These are phyloP conservation scores for Acanthurus tractus DNA, from an alignment of 2,797 vertebrate genomes.

Conservation along the genomic window DNA sequence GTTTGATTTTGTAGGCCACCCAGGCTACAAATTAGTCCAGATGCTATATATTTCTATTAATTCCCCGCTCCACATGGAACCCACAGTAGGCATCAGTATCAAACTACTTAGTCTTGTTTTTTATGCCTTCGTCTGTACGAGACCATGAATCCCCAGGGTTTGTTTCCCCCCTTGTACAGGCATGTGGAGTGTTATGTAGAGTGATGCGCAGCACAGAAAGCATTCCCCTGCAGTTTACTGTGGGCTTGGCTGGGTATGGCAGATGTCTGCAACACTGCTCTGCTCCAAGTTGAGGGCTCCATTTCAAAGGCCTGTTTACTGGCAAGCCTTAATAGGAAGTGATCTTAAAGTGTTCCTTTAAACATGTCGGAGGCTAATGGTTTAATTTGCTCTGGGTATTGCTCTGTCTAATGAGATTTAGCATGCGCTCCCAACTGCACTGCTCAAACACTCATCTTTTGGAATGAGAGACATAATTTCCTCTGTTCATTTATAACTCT, in stretches of 20 bases:
- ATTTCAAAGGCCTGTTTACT: conserved; percentile 86
- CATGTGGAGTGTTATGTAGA: conserved; percentile 63
- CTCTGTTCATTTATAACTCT: conserved; percentile 61
- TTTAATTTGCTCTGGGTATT: conserved; percentile 85
- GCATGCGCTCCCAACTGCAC: conserved; percentile 63
- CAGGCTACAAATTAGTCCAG: conserved; percentile 30
- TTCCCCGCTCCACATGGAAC: conserved; percentile 22
- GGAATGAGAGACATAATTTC: conserved; percentile 56
- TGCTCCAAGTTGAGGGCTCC: conserved; percentile 78
- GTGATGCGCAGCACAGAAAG: conserved; percentile 61
- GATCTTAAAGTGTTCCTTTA: conserved; percentile 85
- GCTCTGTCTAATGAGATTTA: conserved; percentile 84
- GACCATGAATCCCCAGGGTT: conserved; percentile 69
- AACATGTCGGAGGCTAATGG: conserved; percentile 84
- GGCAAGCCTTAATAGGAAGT: conserved; percentile 85
- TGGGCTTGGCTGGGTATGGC: conserved; percentile 83
- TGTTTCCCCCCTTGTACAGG: conserved; percentile 40
- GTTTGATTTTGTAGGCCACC: conserved; percentile 24
- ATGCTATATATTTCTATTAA: conserved; percentile 33
- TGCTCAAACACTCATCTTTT: conserved; percentile 67
- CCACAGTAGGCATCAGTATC: conserved; percentile 25
- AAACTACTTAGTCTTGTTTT: conserved; percentile 51
- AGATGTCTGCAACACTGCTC: conserved; percentile 85
- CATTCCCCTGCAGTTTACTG: conserved; percentile 79
- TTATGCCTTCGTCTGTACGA: conserved; percentile 34